These are phyloP conservation scores for Sinohyriopsis cumingii DNA, from an alignment of 2,888 invertebrate species.

Conservation along the genomic window DNA sequence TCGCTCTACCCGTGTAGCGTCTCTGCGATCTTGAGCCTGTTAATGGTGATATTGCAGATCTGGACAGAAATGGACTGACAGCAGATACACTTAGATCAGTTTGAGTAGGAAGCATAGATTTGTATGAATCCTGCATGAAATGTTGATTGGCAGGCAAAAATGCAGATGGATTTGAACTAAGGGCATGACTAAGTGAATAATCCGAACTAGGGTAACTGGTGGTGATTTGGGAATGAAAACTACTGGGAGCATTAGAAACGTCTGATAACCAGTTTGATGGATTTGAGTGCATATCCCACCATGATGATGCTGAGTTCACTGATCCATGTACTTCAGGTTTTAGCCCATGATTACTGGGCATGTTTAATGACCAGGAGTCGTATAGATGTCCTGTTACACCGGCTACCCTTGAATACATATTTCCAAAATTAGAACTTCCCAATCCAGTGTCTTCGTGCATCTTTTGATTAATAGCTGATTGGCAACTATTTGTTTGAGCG, in stretches of 20 bases:
- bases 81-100: slow-evolving; percentile 63
- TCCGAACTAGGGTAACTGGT: slow-evolving; percentile 75
- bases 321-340: slow-evolving; percentile 85
- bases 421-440: slow-evolving; percentile 47
- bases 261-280: slow-evolving; percentile 65
- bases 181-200: slow-evolving; percentile 59
- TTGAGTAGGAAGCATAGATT: slow-evolving; percentile 87
- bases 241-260: slow-evolving; percentile 43
- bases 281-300: slow-evolving; percentile 87
- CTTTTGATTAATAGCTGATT: slow-evolving; percentile 64
- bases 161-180: slow-evolving; percentile 75
- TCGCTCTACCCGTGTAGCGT: slow-evolving; percentile 95
- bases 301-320: slow-evolving; percentile 75
- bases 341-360: slow-evolving; percentile 75
- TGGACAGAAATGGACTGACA: slow-evolving; percentile 75
- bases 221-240: slow-evolving; percentile 48
- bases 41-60: slow-evolving; percentile 72
- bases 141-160: slow-evolving; percentile 89
- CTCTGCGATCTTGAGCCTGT: slow-evolving; percentile 72
- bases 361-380: slow-evolving; percentile 96
- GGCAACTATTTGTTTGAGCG: slow-evolving; percentile 54
- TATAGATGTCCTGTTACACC: slow-evolving; percentile 81
- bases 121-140: slow-evolving; percentile 90
- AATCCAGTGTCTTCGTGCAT: slow-evolving; percentile 47
- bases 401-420: slow-evolving; percentile 83